Conservation (phyloP, 2,888 invertebrate species). For the Pseudoips prasinana region DNA sequence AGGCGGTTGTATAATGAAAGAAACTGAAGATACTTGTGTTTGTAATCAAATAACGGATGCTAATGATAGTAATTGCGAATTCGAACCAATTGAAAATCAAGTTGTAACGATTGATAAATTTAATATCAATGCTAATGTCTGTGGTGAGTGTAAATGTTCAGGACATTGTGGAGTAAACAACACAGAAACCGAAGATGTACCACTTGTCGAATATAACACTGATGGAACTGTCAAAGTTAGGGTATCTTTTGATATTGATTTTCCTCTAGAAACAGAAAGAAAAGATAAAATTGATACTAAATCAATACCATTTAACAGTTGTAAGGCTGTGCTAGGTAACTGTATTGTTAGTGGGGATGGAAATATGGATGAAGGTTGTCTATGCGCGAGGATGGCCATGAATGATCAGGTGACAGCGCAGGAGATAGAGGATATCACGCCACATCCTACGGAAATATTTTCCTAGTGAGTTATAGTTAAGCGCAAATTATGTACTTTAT, state of each 20-base stretch:
- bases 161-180: constrained; percentile 20
- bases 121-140: constrained; percentile 18
- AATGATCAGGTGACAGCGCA: constrained; percentile 59
- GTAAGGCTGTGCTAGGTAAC: constrained; percentile 65
- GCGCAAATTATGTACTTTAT: constrained; percentile 11
- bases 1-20: constrained; percentile 49
- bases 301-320: constrained; percentile 56
- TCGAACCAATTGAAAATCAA: constrained; percentile 24
- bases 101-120: constrained; percentile 15
- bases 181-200: constrained; percentile 16
- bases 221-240: constrained; percentile 64
- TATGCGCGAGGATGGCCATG: constrained; percentile 66
- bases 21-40: constrained; percentile 41
- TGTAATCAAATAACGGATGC: constrained; percentile 49
- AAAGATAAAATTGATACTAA: constrained; percentile 13
- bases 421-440: constrained; percentile 71
- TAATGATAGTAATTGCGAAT: constrained; percentile 33
- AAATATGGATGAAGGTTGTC: constrained; percentile 60
- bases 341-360: constrained; percentile 68
- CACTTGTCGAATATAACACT: constrained; percentile 49
- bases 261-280: constrained; percentile 19
- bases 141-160: constrained; percentile 50
- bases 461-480: not conserved
- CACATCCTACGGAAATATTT: constrained; percentile 42
- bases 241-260: constrained; percentile 53